Percentiles rank a stretch among this genome's conserved stretches.
phyloP scores from a whole-genome alignment of 2,888 invertebrate genomes.

The Danaus chrysippus region DNA sequence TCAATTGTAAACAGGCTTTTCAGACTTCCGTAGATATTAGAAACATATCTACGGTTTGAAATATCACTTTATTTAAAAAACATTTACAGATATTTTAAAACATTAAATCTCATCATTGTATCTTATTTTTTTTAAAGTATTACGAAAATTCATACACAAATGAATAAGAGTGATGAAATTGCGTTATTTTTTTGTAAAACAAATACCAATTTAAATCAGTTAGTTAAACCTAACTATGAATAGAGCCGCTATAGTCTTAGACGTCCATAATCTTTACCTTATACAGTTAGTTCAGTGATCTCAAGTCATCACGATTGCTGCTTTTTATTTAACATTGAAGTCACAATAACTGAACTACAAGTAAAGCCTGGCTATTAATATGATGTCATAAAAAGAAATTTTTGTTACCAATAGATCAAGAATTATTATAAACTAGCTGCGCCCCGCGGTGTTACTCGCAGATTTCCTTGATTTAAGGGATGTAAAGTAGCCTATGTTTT shows the following conservation, averaged over 20 bases:
- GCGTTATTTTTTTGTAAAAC: background rate
- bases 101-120: too few relatives aligned
- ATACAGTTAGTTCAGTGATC: slow-evolving; percentile 7
- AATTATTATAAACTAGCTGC: too few relatives aligned
- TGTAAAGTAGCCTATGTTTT: too few relatives aligned
- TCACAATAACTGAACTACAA: background rate
- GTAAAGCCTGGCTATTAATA: too few relatives aligned
- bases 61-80: too few relatives aligned
- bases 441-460: too few relatives aligned
- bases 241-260: background rate
- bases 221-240: background rate
- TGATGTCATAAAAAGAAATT: too few relatives aligned
- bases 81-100: too few relatives aligned
- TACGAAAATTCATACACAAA: background rate
- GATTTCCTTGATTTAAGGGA: too few relatives aligned
- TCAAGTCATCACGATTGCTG: background rate
- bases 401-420: too few relatives aligned
- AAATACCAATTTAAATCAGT: background rate
- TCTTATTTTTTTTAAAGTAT: too few relatives aligned
- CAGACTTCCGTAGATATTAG: background rate
- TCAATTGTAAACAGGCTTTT: background rate
- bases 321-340: background rate
- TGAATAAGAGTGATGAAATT: background rate
- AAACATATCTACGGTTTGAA: too few relatives aligned
- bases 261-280: background rate